Percentiles rank a stretch among this genome's conserved stretches.
These are phyloP conservation scores for Pachypeltis micranthus DNA, from an alignment of 1,140 invertebrate genomes.

Conservation along the genomic window DNA sequence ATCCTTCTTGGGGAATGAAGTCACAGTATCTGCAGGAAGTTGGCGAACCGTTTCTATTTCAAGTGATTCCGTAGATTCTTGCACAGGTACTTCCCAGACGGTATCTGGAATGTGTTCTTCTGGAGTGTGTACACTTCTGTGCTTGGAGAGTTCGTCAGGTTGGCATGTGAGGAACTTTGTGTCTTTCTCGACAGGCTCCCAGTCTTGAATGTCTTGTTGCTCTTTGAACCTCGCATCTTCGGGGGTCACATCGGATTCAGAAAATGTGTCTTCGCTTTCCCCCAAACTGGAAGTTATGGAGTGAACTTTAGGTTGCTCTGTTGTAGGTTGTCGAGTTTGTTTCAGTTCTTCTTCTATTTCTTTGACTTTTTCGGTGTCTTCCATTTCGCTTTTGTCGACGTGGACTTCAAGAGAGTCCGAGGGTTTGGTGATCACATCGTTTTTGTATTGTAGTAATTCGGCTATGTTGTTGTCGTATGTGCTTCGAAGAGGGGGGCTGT, in stretches of 20 bases:
- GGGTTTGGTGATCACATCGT: constrained; percentile 33
- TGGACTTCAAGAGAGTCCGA: constrained; percentile 39
- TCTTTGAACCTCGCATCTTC: constrained; percentile 35
- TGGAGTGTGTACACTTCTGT: constrained; percentile 37
- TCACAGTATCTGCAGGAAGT: constrained; percentile 28
- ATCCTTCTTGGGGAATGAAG: constrained; percentile 7
- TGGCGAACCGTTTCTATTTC: constrained; percentile 26
- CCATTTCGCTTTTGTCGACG: constrained; percentile 41
- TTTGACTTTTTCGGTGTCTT: constrained; percentile 37
- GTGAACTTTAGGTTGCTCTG: constrained; percentile 19
- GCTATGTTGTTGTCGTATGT: constrained; percentile 15
- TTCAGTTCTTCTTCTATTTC: constrained; percentile 34
- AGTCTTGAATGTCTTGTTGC: constrained; percentile 26
- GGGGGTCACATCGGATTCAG: constrained; percentile 41
- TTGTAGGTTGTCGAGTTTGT: constrained; percentile 20
- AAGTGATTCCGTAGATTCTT: constrained; percentile 34
- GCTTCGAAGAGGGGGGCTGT: neutral
- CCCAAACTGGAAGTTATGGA: constrained; percentile 35
- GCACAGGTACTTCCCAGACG: constrained; percentile 49
- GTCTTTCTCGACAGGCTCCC: constrained; percentile 16
- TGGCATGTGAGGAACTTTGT: neutral
- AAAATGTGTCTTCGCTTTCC: constrained; percentile 44
- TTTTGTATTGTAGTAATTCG: constrained; percentile 30
- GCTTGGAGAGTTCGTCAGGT: constrained; percentile 8
- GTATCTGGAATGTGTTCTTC: constrained; percentile 46